Evolutionary conservation across 2,888 invertebrate genomes (phyloP).

Genomic region (Lathronympha strigana): DNA sequence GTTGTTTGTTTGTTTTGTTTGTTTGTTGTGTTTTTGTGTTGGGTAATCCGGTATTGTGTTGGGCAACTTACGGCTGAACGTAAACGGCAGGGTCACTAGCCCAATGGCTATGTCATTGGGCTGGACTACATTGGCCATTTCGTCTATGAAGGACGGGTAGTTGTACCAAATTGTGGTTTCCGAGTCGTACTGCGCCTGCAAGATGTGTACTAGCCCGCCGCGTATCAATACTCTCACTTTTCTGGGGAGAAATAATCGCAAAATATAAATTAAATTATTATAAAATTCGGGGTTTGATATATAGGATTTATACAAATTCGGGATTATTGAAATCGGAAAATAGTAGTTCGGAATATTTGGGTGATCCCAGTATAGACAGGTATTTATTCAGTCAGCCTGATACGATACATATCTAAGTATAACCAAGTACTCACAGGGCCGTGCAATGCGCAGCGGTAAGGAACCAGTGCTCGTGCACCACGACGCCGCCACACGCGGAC

Average conservation of each 20-base stretch:
- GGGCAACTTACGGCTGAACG: constrained; percentile 57
- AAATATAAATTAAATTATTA: neutral
- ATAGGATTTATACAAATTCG: no score
- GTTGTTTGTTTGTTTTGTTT: no score
- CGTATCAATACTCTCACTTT: constrained; percentile 61
- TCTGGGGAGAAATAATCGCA: constrained; percentile 48
- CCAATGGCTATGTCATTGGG: constrained; percentile 67
- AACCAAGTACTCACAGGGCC: constrained; percentile 61
- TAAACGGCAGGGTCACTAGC: constrained; percentile 53
- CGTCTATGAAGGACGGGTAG: constrained; percentile 62
- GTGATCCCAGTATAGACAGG: no score
- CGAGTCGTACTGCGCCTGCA: constrained; percentile 57
- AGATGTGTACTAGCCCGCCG: constrained; percentile 62
- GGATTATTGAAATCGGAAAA: no score
- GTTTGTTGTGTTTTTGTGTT: no score
- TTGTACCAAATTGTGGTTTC: constrained; percentile 66
- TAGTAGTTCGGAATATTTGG: no score
- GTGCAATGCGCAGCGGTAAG: constrained; percentile 73
- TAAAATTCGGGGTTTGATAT: no score
- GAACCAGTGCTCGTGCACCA: constrained; percentile 66
- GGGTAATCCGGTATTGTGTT: no score
- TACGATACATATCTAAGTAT: no score
- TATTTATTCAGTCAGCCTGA: no score
- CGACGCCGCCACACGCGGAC: constrained; percentile 66
- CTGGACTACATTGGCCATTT: constrained; percentile 57